A percentile compares a stretch with the other conserved stretches of the same genome.
phyloP scores from a whole-genome alignment of 2,113 vertebrate genomes.

The Meriones unguiculatus region DNA sequence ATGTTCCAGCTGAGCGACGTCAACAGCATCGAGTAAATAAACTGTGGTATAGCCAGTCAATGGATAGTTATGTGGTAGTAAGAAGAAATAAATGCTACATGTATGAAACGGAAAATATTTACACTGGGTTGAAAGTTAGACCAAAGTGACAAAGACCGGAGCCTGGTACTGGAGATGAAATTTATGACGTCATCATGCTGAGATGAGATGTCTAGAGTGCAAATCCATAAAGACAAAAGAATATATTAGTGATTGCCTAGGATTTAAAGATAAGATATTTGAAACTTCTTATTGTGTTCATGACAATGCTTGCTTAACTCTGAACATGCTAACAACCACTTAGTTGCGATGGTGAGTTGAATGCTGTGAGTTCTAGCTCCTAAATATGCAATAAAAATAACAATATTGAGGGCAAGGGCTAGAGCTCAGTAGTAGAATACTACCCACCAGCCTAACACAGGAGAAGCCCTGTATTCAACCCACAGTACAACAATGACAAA shows the following conservation, averaged over 20 bases:
- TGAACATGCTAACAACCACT: neutral
- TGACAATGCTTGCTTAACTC: neutral
- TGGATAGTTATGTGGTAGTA: neutral
- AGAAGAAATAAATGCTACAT: neutral
- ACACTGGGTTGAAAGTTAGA: neutral
- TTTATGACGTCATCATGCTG: neutral
- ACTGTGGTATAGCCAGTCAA: neutral
- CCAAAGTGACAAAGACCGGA: neutral
- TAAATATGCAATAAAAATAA: neutral
- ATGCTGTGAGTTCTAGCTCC: neutral
- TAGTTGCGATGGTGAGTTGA: neutral
- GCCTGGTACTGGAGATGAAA: neutral
- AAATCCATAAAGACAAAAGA: neutral
- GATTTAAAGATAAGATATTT: neutral
- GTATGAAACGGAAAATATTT: neutral
- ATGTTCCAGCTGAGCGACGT: neutral
- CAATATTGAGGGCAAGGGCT: neutral
- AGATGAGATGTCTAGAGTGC: neutral
- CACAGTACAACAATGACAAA: neutral
- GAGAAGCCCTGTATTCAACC: neutral
- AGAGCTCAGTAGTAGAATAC: neutral
- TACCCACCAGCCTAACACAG: neutral
- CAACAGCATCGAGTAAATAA: neutral
- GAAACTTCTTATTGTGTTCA: neutral
- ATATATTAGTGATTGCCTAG: neutral